These are phyloP conservation scores for Drosophila flavopinicola DNA, from an alignment of 2,888 invertebrate genomes.

Conservation along the genomic window DNA sequence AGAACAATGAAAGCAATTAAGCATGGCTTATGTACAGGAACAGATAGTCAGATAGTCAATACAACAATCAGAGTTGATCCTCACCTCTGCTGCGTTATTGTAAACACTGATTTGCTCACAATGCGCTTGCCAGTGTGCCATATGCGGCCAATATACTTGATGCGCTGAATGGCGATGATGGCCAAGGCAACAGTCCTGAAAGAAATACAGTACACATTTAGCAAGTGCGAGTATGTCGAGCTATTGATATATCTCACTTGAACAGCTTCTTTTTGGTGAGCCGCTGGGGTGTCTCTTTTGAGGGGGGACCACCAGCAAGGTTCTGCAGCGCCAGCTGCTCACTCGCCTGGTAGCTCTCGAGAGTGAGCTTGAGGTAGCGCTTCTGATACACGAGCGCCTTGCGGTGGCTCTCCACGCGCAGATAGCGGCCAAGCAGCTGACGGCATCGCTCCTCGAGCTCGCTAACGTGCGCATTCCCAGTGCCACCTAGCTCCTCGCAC, in stretches of 20 bases:
- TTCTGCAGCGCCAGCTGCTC: conserved; percentile 79
- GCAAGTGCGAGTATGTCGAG: background rate
- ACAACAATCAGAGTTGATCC: no score
- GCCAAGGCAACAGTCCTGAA: conserved; percentile 86
- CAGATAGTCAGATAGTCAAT: no score
- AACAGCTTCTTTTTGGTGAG: conserved; percentile 80
- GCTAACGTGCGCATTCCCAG: conserved; percentile 54
- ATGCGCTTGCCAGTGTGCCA: conserved; percentile 87
- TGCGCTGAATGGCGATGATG: conserved; percentile 87
- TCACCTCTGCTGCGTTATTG: conserved; percentile 83
- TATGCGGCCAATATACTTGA: conserved; percentile 88
- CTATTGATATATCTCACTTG: conserved; percentile 73
- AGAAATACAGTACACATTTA: background rate
- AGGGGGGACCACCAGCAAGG: conserved; percentile 31
- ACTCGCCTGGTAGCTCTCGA: conserved; percentile 84
- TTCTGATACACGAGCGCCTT: conserved; percentile 96
- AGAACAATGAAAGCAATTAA: conserved; percentile 50
- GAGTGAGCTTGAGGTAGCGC: conserved; percentile 90
- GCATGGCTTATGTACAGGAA: conserved; percentile 51
- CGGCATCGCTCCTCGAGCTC: conserved; percentile 85
- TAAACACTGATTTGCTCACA: conserved; percentile 85
- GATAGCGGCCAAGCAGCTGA: conserved; percentile 88
- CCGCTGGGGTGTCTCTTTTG: conserved; percentile 37
- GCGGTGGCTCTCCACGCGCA: conserved; percentile 92
- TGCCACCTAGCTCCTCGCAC: conserved; percentile 84